Evolutionary conservation across 2,888 invertebrate species (phyloP).

Genomic region (Cremastobaeus sp.): DNA sequence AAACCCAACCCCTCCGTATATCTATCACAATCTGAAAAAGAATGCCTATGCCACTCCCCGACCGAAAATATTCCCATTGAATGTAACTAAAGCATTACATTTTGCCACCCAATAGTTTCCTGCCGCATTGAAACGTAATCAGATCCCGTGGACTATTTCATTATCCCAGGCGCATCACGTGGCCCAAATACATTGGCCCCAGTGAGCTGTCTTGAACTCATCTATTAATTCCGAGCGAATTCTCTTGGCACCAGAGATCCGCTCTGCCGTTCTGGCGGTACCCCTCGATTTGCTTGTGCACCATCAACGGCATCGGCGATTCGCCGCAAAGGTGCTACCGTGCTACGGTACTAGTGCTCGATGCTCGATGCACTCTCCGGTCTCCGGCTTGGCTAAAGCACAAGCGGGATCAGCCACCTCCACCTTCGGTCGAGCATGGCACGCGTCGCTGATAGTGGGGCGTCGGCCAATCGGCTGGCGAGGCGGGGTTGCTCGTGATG

Average conservation of each 20-base stretch:
- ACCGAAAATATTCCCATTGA: conserved; percentile 21
- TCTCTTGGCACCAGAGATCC: conserved; percentile 12
- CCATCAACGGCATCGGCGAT: no score
- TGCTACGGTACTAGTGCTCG: conserved; percentile 1
- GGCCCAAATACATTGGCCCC: conserved; percentile 36
- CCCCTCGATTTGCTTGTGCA: conserved; percentile 4
- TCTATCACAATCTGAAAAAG: conserved; percentile 1
- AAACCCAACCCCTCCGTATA: background rate
- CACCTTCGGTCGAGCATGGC: conserved; percentile 47
- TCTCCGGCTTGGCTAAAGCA: conserved; percentile 5
- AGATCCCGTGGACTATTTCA: conserved; percentile 17
- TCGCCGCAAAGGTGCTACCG: background rate
- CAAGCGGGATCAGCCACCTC: conserved; percentile 34
- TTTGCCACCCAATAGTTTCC: conserved; percentile 1
- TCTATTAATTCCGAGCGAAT: conserved; percentile 37
- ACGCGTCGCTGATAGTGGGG: conserved; percentile 65
- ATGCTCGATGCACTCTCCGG: conserved; percentile 25
- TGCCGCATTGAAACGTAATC: conserved; percentile 22
- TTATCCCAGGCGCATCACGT: conserved; percentile 40
- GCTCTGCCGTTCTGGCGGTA: background rate
- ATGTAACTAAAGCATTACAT: conserved; percentile 29
- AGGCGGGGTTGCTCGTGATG: conserved; percentile 53
- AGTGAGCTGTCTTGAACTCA: conserved; percentile 25
- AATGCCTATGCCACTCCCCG: conserved; percentile 6
- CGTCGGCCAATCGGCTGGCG: conserved; percentile 60